Base-by-base conservation (phyloP, 2,113 vertebrate genomes). In the Picathartes gymnocephalus region DNA sequence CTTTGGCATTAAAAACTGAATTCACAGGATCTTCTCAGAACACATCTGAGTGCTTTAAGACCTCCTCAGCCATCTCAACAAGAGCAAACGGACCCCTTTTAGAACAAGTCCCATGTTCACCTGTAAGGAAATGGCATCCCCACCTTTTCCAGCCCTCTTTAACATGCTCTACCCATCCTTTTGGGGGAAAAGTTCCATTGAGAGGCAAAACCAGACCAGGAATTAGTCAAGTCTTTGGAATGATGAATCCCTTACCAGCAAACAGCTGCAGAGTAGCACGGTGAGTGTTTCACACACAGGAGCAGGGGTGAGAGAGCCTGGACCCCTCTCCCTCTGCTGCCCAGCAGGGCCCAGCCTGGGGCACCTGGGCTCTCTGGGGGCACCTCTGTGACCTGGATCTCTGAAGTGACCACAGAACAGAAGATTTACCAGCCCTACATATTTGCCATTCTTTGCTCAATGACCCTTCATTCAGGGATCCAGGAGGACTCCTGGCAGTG, bases 21-120 rank as follows among this genome's bases (percentile, higher is more conserved):
- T 56, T 21, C 16, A 14, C 0, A 80, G 23, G 35, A 40, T 15
- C 35, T 58, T 21, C 73, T 76, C 78, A 81, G 69, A 81, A 84
- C 25, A 28, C 15, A 17, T 22, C 54, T 22, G 23, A 81, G 20
- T 6, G 4, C 58, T 80, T 51, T 4, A 1, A 84, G 51, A 70
- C 13, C 45, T 53, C 45, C n/a, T 42, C 53, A 57, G 40, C 9
- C 31, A 39, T 4, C 40, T 42, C 35, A 70, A 13, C 45, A 73
- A 33, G 27, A 50, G 13, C 20, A 62, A 76, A 37, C 10, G 39
- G 40, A 57, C 22, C 4, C 22, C 16, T 47, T 47, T 51, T 9
- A 81, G 30, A 57, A 40, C 19, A 53, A 87, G 37, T 13, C 42
- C 42, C 4, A 0, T 5, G 4, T n/a, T 58, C 0, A 0, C 24